Conservation (phyloP, 1,140 invertebrate genomes). For the Fopius arisanus region DNA sequence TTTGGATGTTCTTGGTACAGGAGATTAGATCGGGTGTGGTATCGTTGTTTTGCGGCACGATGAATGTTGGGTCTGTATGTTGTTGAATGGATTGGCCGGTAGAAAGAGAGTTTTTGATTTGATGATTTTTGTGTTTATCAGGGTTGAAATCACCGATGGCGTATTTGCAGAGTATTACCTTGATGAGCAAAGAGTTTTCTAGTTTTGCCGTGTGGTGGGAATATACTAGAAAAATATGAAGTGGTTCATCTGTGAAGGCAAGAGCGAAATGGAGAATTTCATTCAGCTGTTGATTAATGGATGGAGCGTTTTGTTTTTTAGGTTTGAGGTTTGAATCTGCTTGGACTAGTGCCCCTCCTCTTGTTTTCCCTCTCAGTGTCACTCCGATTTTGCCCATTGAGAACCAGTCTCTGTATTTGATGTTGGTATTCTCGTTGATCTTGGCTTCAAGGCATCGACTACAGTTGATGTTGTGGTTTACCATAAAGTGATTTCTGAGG, state of each 20-base stretch:
- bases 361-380: neutral
- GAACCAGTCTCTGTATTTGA: too few relatives aligned
- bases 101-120: too few relatives aligned
- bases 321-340: neutral
- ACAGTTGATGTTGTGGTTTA: neutral
- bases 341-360: neutral
- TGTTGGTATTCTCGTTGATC: neutral
- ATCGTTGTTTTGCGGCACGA: too few relatives aligned
- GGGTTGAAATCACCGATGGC: neutral
- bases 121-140: too few relatives aligned
- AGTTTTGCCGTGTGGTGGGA: neutral
- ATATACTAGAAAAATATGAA: neutral
- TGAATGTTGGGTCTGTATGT: too few relatives aligned
- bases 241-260: neutral
- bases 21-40: too few relatives aligned
- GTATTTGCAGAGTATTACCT: neutral
- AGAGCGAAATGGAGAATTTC: neutral
- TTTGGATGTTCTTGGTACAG: too few relatives aligned
- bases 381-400: neutral
- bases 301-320: neutral
- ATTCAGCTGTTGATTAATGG: neutral
- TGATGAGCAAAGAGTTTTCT: neutral
- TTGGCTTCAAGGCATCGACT: neutral
- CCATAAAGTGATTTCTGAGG: neutral
- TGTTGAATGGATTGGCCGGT: too few relatives aligned